Evolutionary conservation across 2,888 invertebrate genomes (phyloP), one percentile per base, ranked within the genome.

Genomic region (Standfussiana lucernea): DNA sequence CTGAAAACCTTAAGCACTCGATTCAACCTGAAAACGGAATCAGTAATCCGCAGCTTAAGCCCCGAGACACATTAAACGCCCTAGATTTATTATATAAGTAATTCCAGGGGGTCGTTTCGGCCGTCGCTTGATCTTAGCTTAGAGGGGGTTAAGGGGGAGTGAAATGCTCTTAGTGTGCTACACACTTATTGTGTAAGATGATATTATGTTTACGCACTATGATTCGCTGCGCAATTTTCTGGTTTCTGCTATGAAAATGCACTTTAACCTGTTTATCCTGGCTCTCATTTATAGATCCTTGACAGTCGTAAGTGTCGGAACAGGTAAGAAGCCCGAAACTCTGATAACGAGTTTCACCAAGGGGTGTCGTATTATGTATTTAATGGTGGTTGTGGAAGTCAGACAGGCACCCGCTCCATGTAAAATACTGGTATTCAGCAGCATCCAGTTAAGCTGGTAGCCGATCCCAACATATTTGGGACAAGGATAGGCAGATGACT

Each of bases 21-120:
- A 72, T 67, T 66, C 66, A 75, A 78, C 80, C 72, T 80, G 79
- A 77, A 79, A 79, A 72, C 72, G 78, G 77, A 76, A 72, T 53
- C 73, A 61, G 72, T 83, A 88, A 88, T 83, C 81, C 67, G 24
- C 37, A 35, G 69, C 80, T 78, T 79, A 76, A 83, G 82, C 75
- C 64, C 53, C 75, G 66, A 74, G 88, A 85, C 82, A 85, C 85
- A 88, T 83, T 86, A 79, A 86, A 83, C 82, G 80, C 83, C 80
- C 86, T 83, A 77, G 82, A 88, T 88, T 88, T 88, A 88, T 88
- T 83, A 75, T 86, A 79, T 76, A 79, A 76, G 83, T 84, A 85
- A 86, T 86, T 80, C 80, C 67, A 76, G 68, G 71, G 80, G 83
- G 72, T 79, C 83, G 82, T 88, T 88, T 76, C 72, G 76, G 78